phyloP scores from a whole-genome alignment of 2,797 vertebrate species.

The Thamnophis elegans region DNA sequence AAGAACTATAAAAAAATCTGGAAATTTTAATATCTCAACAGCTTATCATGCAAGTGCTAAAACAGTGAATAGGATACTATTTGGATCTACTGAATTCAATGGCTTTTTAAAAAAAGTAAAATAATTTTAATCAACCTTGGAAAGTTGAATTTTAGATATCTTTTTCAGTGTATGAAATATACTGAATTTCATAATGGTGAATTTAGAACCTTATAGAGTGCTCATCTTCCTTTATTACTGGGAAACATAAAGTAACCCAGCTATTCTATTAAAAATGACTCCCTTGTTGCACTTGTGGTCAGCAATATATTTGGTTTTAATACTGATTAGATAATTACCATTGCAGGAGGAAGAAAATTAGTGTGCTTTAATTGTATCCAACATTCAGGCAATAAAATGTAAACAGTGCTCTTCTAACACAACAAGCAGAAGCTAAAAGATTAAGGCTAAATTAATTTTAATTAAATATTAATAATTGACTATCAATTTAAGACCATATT shows the following conservation, averaged over 20 bases:
- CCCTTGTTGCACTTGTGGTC: conserved; percentile 36
- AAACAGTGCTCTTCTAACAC: conserved; percentile 59
- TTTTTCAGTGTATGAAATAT: conserved; percentile 41
- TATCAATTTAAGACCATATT: neutral
- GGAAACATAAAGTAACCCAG: conserved; percentile 53
- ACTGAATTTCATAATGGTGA: neutral
- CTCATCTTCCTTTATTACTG: conserved; percentile 41
- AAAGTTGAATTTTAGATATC: neutral
- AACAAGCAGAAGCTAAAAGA: conserved; percentile 55
- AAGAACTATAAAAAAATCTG: conserved; percentile 9
- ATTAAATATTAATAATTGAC: neutral
- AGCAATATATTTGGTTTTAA: conserved; percentile 54
- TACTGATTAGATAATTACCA: conserved; percentile 60
- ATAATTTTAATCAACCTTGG: neutral
- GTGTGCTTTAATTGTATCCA: conserved; percentile 56
- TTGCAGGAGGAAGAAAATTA: conserved; percentile 37
- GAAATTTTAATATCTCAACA: neutral
- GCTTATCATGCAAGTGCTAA: conserved; percentile 35
- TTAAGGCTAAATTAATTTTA: neutral
- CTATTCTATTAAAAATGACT: conserved; percentile 43
- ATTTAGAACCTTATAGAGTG: conserved; percentile 13
- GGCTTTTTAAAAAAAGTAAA: neutral
- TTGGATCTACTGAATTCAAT: conserved; percentile 7
- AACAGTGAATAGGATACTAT: neutral
- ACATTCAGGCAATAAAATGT: conserved; percentile 64